phyloP scores from a whole-genome alignment of 2,797 vertebrate genomes.

The Gymnothorax javanicus region DNA sequence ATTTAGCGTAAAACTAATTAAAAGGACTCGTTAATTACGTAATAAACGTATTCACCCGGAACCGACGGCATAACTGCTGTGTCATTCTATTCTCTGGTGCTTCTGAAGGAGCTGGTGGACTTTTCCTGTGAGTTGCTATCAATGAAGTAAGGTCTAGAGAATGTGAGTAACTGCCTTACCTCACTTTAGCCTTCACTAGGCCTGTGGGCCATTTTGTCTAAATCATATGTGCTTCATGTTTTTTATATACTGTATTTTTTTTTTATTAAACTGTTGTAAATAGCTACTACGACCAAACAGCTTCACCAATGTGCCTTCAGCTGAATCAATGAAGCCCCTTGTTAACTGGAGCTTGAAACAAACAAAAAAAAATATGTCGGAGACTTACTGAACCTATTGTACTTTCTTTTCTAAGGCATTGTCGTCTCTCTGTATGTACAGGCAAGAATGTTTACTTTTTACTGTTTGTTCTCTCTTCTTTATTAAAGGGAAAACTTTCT shows the following conservation, averaged over 20 bases:
- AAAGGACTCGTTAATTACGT: conserved; percentile 20
- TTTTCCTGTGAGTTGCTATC: conserved; percentile 1
- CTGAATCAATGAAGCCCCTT: conserved; percentile 32
- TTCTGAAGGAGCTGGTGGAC: conserved; percentile 6
- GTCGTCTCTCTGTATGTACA: conserved; percentile 74
- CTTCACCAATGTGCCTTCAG: conserved; percentile 46
- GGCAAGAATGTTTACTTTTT: conserved; percentile 80
- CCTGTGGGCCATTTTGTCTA: conserved; percentile 31
- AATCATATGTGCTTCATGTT: conserved; percentile 18
- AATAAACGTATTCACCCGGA: conserved; percentile 4
- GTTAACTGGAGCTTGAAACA: conserved; percentile 51
- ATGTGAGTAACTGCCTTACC: conserved; percentile 22
- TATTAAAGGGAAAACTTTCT: conserved; percentile 67
- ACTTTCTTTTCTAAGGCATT: conserved; percentile 9
- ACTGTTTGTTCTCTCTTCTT: conserved; percentile 68
- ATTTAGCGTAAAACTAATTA: conserved; percentile 9
- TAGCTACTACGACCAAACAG: conserved; percentile 55
- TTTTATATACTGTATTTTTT: conserved; percentile 21
- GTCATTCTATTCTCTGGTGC: conserved; percentile 1
- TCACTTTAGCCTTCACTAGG: conserved; percentile 27
- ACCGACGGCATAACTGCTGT: conserved; percentile 13
- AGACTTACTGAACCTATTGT: neutral
- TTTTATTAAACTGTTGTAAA: conserved; percentile 47
- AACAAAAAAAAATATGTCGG: conserved; percentile 28
- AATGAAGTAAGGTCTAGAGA: conserved; percentile 27